These are phyloP conservation scores for Paramormyrops kingsleyae DNA, from an alignment of 2,113 vertebrate genomes.

Conservation along the genomic window DNA sequence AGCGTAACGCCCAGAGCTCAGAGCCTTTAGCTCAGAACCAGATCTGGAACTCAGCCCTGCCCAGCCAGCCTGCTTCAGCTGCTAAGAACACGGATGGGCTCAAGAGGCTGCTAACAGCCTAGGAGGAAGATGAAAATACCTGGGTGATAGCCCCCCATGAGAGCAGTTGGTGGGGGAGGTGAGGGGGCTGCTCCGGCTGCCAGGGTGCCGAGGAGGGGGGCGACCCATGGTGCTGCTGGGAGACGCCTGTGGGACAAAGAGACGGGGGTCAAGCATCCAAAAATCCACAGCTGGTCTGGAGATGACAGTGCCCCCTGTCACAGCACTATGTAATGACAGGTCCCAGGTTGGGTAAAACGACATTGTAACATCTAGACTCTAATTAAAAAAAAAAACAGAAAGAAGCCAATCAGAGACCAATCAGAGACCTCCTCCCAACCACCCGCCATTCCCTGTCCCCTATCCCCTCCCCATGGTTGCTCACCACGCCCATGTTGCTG, in stretches of 20 bases:
- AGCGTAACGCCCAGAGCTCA: not conserved
- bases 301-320: not conserved
- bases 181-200: conserved; percentile 89
- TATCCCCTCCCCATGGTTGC: conserved; percentile 13
- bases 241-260: conserved; percentile 68
- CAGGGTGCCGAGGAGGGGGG: conserved; percentile 76
- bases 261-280: not conserved
- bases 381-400: not conserved
- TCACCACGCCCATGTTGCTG: conserved; percentile 85
- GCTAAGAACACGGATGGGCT: not conserved
- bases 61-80: not conserved
- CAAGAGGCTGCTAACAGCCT: not conserved
- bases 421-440: not conserved
- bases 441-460: not conserved
- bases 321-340: not conserved
- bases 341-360: not conserved
- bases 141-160: conserved; percentile 94
- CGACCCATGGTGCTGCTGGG: conserved; percentile 92
- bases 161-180: conserved; percentile 97
- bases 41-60: not conserved
- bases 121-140: conserved; percentile 58
- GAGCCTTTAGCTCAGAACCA: not conserved
- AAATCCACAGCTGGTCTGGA: not conserved
- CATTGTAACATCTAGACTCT: not conserved
- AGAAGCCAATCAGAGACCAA: not conserved